Evolutionary conservation across 53 echinoderm and acorn worm genomes (phyloP).

Genomic region (Echinometra lucunter): DNA sequence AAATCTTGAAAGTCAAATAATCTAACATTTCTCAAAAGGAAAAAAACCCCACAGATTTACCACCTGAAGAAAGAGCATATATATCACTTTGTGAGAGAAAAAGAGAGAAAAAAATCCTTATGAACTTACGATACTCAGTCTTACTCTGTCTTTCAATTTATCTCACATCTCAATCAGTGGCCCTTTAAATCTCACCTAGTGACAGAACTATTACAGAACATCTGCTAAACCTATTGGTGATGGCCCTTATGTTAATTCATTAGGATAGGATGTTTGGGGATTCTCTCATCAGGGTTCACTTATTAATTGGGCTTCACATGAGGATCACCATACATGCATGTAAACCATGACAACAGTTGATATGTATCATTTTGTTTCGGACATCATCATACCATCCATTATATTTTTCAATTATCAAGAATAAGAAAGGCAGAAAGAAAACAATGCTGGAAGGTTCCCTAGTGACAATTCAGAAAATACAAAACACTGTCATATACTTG

Average conservation of each 20-base stretch:
- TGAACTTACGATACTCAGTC: too few relatives aligned
- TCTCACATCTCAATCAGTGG: neutral
- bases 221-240: neutral
- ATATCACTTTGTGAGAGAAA: too few relatives aligned
- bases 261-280: constrained; percentile 3
- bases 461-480: too few relatives aligned
- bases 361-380: neutral
- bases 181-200: neutral
- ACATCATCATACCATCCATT: neutral
- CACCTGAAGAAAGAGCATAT: too few relatives aligned
- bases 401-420: too few relatives aligned
- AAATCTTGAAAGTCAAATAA: too few relatives aligned
- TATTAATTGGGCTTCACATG: neutral
- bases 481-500: too few relatives aligned
- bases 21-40: too few relatives aligned
- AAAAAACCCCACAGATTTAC: too few relatives aligned
- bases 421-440: too few relatives aligned
- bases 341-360: neutral
- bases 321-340: neutral
- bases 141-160: neutral
- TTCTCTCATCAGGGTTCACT: neutral
- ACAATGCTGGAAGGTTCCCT: too few relatives aligned
- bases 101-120: too few relatives aligned
- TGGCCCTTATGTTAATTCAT: neutral
- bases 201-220: neutral